A percentile compares a stretch with the other conserved stretches of the same genome.
These are phyloP conservation scores for Harpalus rubripes DNA, from an alignment of 2,888 invertebrate species.

Conservation along the genomic window DNA sequence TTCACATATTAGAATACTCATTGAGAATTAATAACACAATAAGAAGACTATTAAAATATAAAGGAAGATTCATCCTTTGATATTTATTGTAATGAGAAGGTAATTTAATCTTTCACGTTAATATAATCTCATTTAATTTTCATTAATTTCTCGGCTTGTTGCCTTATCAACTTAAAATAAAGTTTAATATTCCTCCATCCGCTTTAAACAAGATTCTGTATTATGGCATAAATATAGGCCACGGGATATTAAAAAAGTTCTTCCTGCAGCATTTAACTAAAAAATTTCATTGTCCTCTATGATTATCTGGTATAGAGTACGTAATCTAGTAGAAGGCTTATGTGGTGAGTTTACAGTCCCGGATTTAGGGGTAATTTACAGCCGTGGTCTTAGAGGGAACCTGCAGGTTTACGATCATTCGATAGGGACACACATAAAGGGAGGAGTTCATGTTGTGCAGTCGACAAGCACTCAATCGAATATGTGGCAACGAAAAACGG, in stretches of 20 bases:
- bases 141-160: constrained; percentile 29
- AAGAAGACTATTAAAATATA: neutral
- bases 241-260: constrained; percentile 47
- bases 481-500: too few relatives aligned
- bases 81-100: constrained; percentile 2
- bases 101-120: neutral
- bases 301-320: neutral
- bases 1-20: neutral
- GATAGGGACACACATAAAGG: neutral
- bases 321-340: constrained; percentile 5
- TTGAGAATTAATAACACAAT: neutral
- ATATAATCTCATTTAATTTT: constrained; percentile 23
- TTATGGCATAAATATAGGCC: constrained; percentile 32
- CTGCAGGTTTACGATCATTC: neutral
- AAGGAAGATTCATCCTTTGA: neutral
- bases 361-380: constrained; percentile 5
- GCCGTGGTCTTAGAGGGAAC: neutral
- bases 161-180: constrained; percentile 22
- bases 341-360: neutral
- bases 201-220: constrained; percentile 26
- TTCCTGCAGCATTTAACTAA: neutral
- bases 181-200: constrained; percentile 11
- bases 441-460: neutral
- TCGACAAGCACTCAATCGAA: too few relatives aligned
- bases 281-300: neutral